A percentile compares a stretch with the other conserved stretches of the same genome.
These are phyloP conservation scores for Hylomyscus alleni DNA, from an alignment of 2,797 vertebrate species.

Conservation along the genomic window DNA sequence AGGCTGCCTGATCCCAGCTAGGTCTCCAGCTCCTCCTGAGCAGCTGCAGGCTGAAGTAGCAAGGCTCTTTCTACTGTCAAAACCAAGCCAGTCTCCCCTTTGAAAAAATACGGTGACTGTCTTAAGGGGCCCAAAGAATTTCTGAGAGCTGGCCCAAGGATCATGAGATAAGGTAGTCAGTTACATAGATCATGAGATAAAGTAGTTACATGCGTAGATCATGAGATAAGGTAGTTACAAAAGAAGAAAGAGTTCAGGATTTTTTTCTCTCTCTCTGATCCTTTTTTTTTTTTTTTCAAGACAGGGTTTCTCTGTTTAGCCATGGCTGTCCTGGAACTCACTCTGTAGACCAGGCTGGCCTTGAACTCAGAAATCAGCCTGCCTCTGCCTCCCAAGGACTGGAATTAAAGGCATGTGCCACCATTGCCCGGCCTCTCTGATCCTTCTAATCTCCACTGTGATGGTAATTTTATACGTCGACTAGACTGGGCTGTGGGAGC, in stretches of 20 bases:
- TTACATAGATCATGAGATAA: neutral
- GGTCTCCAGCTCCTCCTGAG: conserved; percentile 52
- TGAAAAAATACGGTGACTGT: neutral
- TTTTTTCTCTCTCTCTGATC: neutral
- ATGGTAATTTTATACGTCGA: conserved; percentile 20
- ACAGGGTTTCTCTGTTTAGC: too few species aligned
- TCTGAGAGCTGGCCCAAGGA: neutral
- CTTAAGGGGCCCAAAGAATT: neutral
- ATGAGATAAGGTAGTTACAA: neutral
- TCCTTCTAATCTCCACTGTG: neutral
- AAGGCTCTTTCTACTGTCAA: neutral
- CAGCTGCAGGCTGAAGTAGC: neutral
- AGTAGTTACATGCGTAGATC: neutral
- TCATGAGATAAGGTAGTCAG: neutral
- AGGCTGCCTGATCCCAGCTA: conserved; percentile 77
- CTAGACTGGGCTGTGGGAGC: neutral
- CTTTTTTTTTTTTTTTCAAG: neutral
- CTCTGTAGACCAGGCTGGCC: too few species aligned
- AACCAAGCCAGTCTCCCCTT: neutral
- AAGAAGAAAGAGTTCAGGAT: neutral
- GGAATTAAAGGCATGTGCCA: too few species aligned
- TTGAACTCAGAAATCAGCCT: too few species aligned
- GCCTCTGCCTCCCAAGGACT: too few species aligned
- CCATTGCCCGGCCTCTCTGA: neutral
- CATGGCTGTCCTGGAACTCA: too few species aligned